These are phyloP conservation scores for Listronotus oregonensis DNA, from an alignment of 1,140 invertebrate genomes.

Conservation along the genomic window DNA sequence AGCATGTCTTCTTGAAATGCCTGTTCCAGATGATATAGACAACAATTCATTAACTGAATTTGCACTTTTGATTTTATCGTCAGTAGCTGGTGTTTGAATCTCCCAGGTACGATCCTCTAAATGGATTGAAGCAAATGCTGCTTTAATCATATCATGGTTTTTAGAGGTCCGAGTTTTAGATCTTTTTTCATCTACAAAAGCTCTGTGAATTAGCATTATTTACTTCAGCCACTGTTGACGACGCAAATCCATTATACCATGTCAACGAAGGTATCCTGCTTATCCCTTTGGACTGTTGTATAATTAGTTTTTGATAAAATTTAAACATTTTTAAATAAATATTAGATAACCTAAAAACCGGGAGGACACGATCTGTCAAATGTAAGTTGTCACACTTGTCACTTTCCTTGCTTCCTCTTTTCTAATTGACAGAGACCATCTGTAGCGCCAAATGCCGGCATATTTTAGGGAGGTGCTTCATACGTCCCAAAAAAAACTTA, in stretches of 20 bases:
- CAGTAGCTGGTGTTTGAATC: conserved; percentile 54
- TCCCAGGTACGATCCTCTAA: conserved; percentile 51
- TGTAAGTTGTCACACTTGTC: too few species aligned
- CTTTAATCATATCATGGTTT: conserved; percentile 59
- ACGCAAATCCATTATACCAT: conserved; percentile 27
- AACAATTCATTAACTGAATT: conserved; percentile 65
- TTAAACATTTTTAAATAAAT: conserved; percentile 37
- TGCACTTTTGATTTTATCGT: conserved; percentile 63
- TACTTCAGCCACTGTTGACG: conserved; percentile 18
- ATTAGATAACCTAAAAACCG: conserved; percentile 35
- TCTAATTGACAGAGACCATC: too few species aligned
- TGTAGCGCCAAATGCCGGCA: too few species aligned
- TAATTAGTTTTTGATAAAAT: conserved; percentile 30
- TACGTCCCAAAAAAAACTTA: too few species aligned
- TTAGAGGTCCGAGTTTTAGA: not conserved
- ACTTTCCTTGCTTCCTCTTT: too few species aligned
- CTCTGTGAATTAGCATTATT: conserved; percentile 20
- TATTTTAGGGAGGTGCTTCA: too few species aligned
- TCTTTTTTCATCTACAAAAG: conserved; percentile 21
- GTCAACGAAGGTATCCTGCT: conserved; percentile 8
- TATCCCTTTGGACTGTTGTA: conserved; percentile 26
- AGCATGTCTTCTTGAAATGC: conserved; percentile 65
- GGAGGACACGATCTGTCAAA: not conserved
- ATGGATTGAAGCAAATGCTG: conserved; percentile 66
- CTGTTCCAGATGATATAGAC: conserved; percentile 60